Percentiles rank a stretch among this genome's conserved stretches.
Conservation (phyloP, 2,113 vertebrate genomes). For the Dendrocopos noguchii region DNA sequence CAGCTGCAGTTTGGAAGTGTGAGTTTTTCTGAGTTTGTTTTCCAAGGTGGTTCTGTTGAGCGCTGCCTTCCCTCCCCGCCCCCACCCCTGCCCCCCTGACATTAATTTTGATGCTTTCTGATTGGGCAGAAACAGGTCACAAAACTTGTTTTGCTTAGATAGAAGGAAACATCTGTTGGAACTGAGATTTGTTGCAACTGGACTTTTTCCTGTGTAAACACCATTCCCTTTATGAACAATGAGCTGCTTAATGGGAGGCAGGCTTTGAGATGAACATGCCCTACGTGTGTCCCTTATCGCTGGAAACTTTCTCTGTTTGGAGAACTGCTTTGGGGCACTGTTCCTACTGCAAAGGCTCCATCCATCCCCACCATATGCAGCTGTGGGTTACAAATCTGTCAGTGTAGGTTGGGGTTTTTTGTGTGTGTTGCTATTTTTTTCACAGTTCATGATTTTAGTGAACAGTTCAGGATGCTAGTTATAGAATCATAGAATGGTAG, state of each 20-base stretch:
- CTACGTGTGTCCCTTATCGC: constrained; percentile 11
- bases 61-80: too few species aligned
- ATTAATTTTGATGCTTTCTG: background rate
- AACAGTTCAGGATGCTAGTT: background rate
- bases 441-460: background rate
- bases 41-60: background rate
- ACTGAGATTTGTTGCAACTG: constrained; percentile 68
- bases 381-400: background rate
- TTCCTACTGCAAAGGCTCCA: background rate
- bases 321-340: background rate
- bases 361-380: background rate
- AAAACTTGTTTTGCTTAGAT: constrained; percentile 67
- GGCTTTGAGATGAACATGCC: constrained; percentile 41
- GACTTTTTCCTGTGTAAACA: constrained; percentile 75
- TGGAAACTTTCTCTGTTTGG: constrained; percentile 25
- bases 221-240: constrained; percentile 70
- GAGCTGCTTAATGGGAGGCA: constrained; percentile 31
- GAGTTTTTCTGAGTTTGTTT: background rate
- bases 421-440: background rate
- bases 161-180: constrained; percentile 80
- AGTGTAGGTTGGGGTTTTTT: background rate
- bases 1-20: background rate
- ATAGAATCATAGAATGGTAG: background rate
- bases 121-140: background rate
- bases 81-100: background rate